Base-by-base conservation (phyloP, 2,113 vertebrate genomes). In the Chloropsis hardwickii region DNA sequence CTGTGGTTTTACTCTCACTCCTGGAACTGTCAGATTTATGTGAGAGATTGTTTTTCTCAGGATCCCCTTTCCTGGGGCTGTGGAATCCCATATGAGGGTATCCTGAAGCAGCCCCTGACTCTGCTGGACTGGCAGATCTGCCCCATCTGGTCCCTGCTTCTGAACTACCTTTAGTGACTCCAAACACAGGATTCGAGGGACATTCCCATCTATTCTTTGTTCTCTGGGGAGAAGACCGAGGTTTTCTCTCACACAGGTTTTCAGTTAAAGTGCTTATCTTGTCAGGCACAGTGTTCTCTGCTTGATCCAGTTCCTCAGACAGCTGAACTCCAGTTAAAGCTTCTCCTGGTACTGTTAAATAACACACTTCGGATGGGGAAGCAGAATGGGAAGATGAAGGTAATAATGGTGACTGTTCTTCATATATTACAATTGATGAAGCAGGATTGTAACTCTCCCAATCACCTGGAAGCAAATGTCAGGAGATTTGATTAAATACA, bases 391-490 rank as follows among this genome's bases (percentile, higher is more conserved):
- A 97, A 92, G 98, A 98, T 96, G 98, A 98, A 95, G 98, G 93
- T 94, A 97, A 95, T 94, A 97, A 96, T 64, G 98, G 98, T 96
- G 98, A 97, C 87, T 97, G 98, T 58, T 98, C 98, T 86, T 98
- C 98, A 90, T 98, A 98, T 83, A 98, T 98, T 96, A 99, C 98
- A 97, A 96, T 98, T 97, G 98, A 98, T 90, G 98, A 98, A 96
- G 98, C 96, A 97, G 98, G 97, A 97, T 94, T 98, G 89, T 90
- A 97, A 98, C 97, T 97, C 95, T 99, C 98, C 98, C 98, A 98
- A 89, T 98, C 98, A 97, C 98, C 98, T 99, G 92, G 18, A 98
- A 96, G 64, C 4, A 35, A 97, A 96, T 31, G 90, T 73, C 0
- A 10, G 95, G 71, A 86, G 44, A 88, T 73, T 48, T 50, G 42